Base-by-base conservation (phyloP, 2,888 invertebrate genomes). In the Eristalis arbustorum region DNA sequence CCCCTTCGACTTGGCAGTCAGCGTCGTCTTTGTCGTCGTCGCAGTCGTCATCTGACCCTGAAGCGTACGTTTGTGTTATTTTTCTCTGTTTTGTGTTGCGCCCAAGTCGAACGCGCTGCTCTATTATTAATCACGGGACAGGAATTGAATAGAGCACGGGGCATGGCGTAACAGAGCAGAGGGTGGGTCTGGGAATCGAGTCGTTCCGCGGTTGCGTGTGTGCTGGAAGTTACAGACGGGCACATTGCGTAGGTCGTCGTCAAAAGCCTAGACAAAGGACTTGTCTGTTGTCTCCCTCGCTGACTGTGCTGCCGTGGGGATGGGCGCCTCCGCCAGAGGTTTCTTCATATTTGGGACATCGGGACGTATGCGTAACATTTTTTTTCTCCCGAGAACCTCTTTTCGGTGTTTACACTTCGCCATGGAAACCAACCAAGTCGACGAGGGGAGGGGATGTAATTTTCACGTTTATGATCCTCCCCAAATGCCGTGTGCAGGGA, bases 111-210 rank as follows among this genome's bases (percentile, higher is more conserved):
- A 73, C 69, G 77, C 73, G 66, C 78, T 78, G 71, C 82, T 73
- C 61, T 61, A 78, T 82, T 87, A 78, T 87, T 82, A 83, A 87
- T 83, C 77, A 83, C 23, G 25, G 74, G 78, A 67, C 71, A 63
- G 83, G 74, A 34, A 83, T 82, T 83, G 71, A 82, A 77, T 61
- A 57, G 28, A 74, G 69, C 73, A 63, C 78, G 13, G n/a, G 62
- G 49, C 61, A 49, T 23, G 68, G 34, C 18, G 5, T n/a, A 6
- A 14, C 42, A 2, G 13, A 5, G 37, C 6, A 59, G 34, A 4
- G 22, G 25, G n/a, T 6, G 14, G 22, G 10, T 28, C 13, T 40
- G 8, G n/a, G 42, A 31, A 22, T 14, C 11, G 11, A n/a, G n/a
- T 22, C 57, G 22, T 22, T 22, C 57, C 13, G 8, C 1, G 63